phyloP scores from a whole-genome alignment of 2,888 invertebrate species.

The Archips xylosteana region DNA sequence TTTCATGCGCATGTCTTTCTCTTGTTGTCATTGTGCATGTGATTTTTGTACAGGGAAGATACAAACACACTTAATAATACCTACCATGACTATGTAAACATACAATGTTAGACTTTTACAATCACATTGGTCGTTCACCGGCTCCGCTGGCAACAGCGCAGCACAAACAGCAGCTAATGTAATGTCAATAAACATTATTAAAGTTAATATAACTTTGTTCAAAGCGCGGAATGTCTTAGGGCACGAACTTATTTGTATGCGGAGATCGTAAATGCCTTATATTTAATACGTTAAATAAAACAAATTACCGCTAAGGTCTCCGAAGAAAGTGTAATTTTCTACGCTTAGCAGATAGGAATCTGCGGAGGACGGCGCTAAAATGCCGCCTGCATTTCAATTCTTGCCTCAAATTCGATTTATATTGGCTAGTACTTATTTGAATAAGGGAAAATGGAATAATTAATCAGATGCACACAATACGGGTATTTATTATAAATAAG shows the following conservation, averaged over 20 bases:
- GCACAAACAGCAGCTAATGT: too few relatives aligned
- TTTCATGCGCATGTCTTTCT: too few relatives aligned
- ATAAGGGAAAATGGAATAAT: not conserved
- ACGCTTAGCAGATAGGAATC: conserved; percentile 58
- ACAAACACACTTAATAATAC: too few relatives aligned
- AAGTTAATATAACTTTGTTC: not conserved
- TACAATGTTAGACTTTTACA: not conserved
- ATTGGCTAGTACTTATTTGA: not conserved
- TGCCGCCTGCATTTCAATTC: conserved; percentile 44
- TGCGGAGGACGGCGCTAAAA: conserved; percentile 56
- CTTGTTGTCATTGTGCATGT: too few relatives aligned
- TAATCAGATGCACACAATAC: too few relatives aligned
- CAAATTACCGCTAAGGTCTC: conserved; percentile 60
- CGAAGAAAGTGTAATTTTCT: conserved; percentile 65
- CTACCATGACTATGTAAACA: too few relatives aligned
- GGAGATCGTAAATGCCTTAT: conserved; percentile 47
- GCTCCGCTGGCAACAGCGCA: not conserved
- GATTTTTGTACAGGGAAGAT: too few relatives aligned
- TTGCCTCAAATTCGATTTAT: conserved; percentile 32
- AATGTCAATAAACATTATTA: conserved; percentile 2
- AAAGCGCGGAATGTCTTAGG: not conserved
- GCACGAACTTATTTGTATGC: conserved; percentile 33
- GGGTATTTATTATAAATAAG: too few relatives aligned
- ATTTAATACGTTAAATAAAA: conserved; percentile 63
- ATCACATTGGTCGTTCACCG: not conserved